A percentile compares a stretch with the other conserved stretches of the same genome.
Evolutionary conservation across 2,113 vertebrate genomes (phyloP).

Genomic region (Mungos mungo): DNA sequence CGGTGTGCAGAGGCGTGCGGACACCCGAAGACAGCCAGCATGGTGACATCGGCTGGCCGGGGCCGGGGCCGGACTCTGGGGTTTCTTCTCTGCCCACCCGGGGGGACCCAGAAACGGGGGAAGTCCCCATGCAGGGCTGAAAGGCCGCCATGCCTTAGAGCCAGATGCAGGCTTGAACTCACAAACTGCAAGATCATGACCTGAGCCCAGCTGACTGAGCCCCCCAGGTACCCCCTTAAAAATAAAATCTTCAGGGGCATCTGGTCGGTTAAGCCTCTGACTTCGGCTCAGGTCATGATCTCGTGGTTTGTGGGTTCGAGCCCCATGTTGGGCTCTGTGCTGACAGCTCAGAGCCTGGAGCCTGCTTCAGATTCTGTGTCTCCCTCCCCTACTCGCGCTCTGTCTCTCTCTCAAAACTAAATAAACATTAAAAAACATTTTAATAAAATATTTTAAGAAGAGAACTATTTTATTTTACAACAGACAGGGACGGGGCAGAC

Average conservation of each 20-base stretch:
- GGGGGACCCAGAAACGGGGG: background rate
- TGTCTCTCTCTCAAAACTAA: background rate
- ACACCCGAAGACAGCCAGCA: background rate
- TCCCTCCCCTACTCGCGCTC: background rate
- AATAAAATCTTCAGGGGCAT: too few relatives aligned
- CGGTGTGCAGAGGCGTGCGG: background rate
- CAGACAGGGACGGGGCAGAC: fast-evolving
- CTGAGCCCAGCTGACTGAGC: too few relatives aligned
- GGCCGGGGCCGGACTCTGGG: background rate
- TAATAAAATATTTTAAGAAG: background rate
- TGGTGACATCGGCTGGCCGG: background rate
- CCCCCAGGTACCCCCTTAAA: too few relatives aligned
- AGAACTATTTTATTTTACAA: background rate
- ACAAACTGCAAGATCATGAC: too few relatives aligned
- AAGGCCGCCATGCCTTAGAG: background rate
- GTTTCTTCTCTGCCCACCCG: background rate
- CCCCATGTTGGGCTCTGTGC: fast-evolving
- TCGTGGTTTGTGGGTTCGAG: fast-evolving
- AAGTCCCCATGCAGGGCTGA: background rate
- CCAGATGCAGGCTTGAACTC: too few relatives aligned
- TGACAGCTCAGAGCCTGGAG: background rate
- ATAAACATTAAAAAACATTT: background rate
- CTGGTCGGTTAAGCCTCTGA: background rate
- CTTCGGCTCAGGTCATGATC: background rate
- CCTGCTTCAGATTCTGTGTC: background rate